Evolutionary conservation across 2,797 vertebrate species (phyloP).

Genomic region (Phalanger gymnotis): DNA sequence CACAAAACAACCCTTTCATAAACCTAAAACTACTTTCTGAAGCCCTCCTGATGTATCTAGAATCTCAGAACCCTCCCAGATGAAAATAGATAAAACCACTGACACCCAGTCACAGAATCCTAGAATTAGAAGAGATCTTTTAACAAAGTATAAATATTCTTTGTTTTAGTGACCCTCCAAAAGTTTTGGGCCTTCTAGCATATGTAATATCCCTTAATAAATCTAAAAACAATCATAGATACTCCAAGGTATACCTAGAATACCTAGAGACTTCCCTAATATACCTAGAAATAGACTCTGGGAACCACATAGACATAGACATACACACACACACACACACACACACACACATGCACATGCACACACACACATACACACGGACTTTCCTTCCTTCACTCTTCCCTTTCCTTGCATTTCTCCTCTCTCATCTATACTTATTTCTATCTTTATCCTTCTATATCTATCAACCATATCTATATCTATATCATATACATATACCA

Average conservation of each 20-base stretch:
- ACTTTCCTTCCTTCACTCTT: background rate
- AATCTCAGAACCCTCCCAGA: background rate
- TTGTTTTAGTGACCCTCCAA: background rate
- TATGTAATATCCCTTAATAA: background rate
- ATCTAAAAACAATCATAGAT: background rate
- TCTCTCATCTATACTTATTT: accelerated
- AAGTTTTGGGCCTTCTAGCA: background rate
- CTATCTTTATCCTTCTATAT: background rate
- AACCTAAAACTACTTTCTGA: background rate
- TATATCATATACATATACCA: no score
- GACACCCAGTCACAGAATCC: background rate
- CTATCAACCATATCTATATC: no score
- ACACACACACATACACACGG: no score
- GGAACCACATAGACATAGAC: background rate
- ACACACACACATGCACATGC: no score
- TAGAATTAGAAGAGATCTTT: background rate
- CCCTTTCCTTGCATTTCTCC: background rate
- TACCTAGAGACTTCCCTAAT: background rate
- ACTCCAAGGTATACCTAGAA: background rate
- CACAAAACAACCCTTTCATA: background rate
- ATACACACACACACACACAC: no score
- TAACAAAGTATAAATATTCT: background rate
- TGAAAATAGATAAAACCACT: background rate
- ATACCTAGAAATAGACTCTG: background rate
- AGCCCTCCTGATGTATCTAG: background rate